Conservation (phyloP, 2,888 invertebrate species). For the Aspidiotus destructor region DNA sequence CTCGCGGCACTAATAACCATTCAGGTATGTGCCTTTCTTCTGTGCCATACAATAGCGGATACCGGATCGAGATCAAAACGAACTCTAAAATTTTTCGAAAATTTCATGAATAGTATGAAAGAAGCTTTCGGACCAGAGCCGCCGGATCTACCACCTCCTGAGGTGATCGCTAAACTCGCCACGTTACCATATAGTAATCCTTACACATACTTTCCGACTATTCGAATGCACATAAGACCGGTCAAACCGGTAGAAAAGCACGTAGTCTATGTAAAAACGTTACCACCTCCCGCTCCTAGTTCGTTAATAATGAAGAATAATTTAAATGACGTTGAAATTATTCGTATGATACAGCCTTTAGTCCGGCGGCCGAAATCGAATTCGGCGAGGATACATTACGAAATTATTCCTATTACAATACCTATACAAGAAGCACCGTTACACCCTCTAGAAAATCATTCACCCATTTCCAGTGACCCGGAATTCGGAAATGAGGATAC, state of each 20-base stretch:
- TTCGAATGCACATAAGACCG: not conserved
- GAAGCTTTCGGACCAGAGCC: not conserved
- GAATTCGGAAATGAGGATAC: conserved; percentile 7
- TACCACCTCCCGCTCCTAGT: conserved; percentile 6
- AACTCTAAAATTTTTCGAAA: not conserved
- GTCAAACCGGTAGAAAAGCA: conserved; percentile 6
- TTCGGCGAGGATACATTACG: conserved; percentile 5
- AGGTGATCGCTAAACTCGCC: not conserved
- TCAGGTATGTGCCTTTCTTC: conserved; percentile 24
- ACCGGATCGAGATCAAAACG: conserved; percentile 13
- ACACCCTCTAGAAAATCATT: conserved; percentile 19
- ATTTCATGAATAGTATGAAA: not conserved
- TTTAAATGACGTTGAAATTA: not conserved
- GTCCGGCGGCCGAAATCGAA: conserved; percentile 4
- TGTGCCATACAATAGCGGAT: conserved; percentile 27
- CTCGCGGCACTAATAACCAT: conserved; percentile 15
- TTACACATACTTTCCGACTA: conserved; percentile 1
- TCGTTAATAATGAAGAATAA: too few relatives aligned
- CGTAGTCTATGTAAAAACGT: conserved; percentile 9
- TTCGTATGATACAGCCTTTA: not conserved
- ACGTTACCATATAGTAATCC: not conserved
- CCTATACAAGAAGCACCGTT: conserved; percentile 6
- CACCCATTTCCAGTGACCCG: conserved; percentile 6
- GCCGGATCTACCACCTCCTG: not conserved
- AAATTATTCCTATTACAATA: conserved; percentile 1